phyloP scores from a whole-genome alignment of 2,888 invertebrate species.

The Athalia rosae region DNA sequence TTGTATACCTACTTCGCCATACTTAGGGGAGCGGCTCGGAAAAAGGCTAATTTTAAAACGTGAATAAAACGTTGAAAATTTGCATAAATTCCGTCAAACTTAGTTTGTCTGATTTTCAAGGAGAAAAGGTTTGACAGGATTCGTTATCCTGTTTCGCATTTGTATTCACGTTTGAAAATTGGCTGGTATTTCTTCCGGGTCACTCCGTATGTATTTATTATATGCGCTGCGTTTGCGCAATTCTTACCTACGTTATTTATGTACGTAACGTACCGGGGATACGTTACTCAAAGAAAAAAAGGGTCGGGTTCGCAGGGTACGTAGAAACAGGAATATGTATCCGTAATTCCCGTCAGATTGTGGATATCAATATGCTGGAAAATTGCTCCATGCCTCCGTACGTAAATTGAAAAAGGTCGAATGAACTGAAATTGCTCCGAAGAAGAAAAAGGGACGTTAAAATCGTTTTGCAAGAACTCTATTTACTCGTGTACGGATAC shows the following conservation, averaged over 20 bases:
- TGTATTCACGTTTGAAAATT: no score
- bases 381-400: constrained; percentile 22
- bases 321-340: constrained; percentile 17
- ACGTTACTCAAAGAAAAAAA: constrained; percentile 1
- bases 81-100: no score
- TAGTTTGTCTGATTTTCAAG: no score
- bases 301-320: not conserved
- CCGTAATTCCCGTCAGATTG: constrained; percentile 31
- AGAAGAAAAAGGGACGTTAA: not conserved
- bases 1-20: constrained; percentile 6
- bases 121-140: no score
- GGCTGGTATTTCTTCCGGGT: no score
- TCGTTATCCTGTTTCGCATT: no score
- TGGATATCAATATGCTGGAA: constrained; percentile 32
- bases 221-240: no score
- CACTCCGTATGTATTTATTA: no score
- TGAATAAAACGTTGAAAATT: no score
- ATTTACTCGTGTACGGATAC: no score
- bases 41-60: no score
- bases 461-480: not conserved
- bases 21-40: not conserved
- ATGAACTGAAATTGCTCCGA: not conserved
- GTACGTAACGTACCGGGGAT: not conserved
- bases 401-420: not conserved
- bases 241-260: not conserved